These are phyloP conservation scores for Ophraella communa DNA, from an alignment of 2,888 invertebrate genomes.

Conservation along the genomic window DNA sequence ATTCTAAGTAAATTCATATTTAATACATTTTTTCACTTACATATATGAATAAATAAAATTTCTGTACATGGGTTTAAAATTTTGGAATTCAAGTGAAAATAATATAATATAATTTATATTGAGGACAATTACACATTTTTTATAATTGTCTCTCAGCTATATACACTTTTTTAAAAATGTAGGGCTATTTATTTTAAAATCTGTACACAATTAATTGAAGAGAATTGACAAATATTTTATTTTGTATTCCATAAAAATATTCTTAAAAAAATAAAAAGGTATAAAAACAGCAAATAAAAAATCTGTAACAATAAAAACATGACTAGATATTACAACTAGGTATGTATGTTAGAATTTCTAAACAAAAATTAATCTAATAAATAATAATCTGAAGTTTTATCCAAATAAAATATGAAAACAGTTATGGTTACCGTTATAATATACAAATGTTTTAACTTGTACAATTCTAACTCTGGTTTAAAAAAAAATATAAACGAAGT, in stretches of 20 bases:
- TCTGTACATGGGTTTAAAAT: conserved; percentile 24
- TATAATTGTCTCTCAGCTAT: not conserved
- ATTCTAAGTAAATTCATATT: conserved; percentile 30
- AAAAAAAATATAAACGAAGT: not conserved
- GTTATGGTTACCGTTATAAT: not conserved
- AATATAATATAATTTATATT: not conserved
- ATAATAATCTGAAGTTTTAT: not conserved
- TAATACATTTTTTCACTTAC: conserved; percentile 12
- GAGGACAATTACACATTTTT: not conserved
- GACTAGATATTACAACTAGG: conserved; percentile 18
- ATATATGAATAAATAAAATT: conserved; percentile 29
- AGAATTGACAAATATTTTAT: conserved; percentile 12
- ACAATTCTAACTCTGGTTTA: not conserved
- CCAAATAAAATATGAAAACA: not conserved
- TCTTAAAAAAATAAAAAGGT: conserved; percentile 3
- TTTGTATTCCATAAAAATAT: conserved; percentile 6
- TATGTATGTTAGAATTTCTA: not conserved
- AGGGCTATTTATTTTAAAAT: not conserved
- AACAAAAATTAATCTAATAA: not conserved
- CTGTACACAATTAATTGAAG: conserved; percentile 4
- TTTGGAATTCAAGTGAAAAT: not conserved
- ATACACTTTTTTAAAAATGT: not conserved
- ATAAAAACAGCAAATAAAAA: conserved; percentile 19
- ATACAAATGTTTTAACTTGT: too few species aligned
- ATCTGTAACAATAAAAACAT: conserved; percentile 25